Percentiles rank a stretch among this genome's conserved stretches.
These are phyloP conservation scores for Aldrovandia affinis DNA, from an alignment of 2,797 vertebrate species.

Conservation along the genomic window DNA sequence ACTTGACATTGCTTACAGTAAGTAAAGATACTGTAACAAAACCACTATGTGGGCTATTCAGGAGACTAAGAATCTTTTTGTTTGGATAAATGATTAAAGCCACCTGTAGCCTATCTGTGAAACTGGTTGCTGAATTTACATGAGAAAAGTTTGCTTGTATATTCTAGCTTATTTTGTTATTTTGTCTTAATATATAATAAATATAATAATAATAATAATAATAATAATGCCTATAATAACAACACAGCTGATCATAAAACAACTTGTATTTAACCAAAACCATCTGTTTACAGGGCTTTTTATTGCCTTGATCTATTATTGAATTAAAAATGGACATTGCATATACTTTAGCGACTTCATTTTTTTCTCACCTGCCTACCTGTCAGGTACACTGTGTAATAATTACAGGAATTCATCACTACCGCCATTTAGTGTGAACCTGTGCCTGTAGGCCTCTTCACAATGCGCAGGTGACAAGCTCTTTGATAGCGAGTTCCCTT, in stretches of 20 bases:
- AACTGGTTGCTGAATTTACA: neutral
- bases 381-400: neutral
- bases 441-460: neutral
- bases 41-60: neutral
- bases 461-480: neutral
- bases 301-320: neutral
- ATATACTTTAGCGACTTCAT: neutral
- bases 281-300: neutral
- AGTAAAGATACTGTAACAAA: neutral
- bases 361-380: neutral
- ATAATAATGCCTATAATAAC: too few species aligned
- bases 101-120: neutral
- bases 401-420: constrained; percentile 14
- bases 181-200: too few species aligned
- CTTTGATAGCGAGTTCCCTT: neutral
- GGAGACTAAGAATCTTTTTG: neutral
- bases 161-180: neutral
- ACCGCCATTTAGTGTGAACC: neutral
- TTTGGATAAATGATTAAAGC: neutral
- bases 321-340: neutral
- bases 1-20: constrained; percentile 13
- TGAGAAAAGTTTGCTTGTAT: neutral
- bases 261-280: neutral
- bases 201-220: too few species aligned
- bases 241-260: neutral